These are phyloP conservation scores for Clusia tigrina DNA, from an alignment of 2,888 invertebrate species.

Conservation along the genomic window DNA sequence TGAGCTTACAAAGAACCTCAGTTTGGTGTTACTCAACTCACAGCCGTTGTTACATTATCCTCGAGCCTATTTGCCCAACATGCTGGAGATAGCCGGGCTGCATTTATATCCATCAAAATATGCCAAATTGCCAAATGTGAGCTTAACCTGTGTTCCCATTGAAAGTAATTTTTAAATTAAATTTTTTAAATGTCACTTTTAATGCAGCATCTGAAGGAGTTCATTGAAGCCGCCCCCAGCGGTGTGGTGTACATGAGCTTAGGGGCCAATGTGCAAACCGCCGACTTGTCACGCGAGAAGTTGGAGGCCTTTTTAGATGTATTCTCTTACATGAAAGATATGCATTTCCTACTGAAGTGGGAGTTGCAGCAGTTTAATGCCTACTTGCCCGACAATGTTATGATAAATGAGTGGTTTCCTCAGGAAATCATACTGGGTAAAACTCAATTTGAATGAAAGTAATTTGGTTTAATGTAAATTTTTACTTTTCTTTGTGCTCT, in stretches of 20 bases:
- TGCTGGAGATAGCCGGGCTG: constrained; percentile 59
- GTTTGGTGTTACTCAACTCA: constrained; percentile 61
- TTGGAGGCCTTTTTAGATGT: constrained; percentile 52
- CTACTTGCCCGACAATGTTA: constrained; percentile 60
- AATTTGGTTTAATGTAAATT: neutral
- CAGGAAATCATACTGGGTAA: constrained; percentile 61
- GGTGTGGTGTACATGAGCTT: constrained; percentile 65
- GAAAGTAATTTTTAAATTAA: too few relatives aligned
- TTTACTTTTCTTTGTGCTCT: too few relatives aligned
- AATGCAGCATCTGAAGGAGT: constrained; percentile 50
- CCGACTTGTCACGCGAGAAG: constrained; percentile 59
- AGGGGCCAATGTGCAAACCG: constrained; percentile 61
- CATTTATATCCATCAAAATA: constrained; percentile 45
- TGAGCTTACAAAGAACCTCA: constrained; percentile 60
- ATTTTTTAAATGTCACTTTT: neutral
- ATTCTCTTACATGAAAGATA: constrained; percentile 52
- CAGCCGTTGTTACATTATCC: constrained; percentile 61
- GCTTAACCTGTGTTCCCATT: neutral
- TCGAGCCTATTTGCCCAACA: constrained; percentile 60
- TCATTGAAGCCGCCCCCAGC: constrained; percentile 59
- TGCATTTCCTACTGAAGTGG: constrained; percentile 67
- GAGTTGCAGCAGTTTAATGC: constrained; percentile 61
- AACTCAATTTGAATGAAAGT: neutral
- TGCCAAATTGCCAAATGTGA: constrained; percentile 49
- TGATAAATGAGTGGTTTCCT: constrained; percentile 61